phyloP scores from a whole-genome alignment of 2,888 invertebrate species.

The Micropterix aruncella region DNA sequence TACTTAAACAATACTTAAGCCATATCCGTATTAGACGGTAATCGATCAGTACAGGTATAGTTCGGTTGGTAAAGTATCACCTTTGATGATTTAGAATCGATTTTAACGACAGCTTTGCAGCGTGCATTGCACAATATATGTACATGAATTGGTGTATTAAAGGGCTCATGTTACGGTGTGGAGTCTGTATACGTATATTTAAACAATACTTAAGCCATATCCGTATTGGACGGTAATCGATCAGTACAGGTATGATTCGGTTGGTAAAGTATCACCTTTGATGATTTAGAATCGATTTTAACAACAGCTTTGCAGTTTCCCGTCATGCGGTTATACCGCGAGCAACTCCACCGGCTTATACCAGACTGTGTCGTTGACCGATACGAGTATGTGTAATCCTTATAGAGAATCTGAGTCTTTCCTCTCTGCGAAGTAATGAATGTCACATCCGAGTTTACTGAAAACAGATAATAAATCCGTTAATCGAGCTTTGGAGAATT shows the following conservation, averaged over 20 bases:
- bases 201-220: too few relatives aligned
- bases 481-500: too few relatives aligned
- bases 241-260: not conserved
- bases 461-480: too few relatives aligned
- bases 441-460: too few relatives aligned
- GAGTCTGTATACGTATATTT: too few relatives aligned
- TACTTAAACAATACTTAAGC: too few relatives aligned
- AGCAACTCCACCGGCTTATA: not conserved
- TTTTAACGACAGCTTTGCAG: not conserved
- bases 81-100: not conserved
- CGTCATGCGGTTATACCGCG: not conserved
- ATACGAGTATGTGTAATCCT: not conserved
- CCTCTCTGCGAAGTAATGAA: not conserved
- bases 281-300: not conserved
- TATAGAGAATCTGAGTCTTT: not conserved
- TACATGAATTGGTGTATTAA: too few relatives aligned
- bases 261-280: not conserved
- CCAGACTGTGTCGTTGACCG: not conserved
- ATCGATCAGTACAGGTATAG: not conserved
- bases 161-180: too few relatives aligned
- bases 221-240: too few relatives aligned
- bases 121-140: too few relatives aligned
- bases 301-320: not conserved
- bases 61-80: not conserved
- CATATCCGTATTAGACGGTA: too few relatives aligned